These are phyloP conservation scores for Oxyteleia sp. DNA, from an alignment of 2,888 invertebrate species.

Conservation along the genomic window DNA sequence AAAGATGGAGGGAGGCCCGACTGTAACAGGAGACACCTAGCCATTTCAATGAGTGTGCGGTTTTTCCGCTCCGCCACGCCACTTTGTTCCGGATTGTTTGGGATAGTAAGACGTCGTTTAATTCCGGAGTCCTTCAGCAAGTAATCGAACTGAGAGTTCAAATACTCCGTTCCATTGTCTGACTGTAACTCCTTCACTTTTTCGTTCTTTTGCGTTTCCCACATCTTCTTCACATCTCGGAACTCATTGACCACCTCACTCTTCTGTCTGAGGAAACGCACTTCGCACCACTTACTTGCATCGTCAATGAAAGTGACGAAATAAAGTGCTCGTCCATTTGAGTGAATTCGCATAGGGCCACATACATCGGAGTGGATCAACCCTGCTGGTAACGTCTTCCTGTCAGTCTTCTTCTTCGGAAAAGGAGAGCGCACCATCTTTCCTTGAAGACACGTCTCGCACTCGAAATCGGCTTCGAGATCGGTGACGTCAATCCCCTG, in stretches of 20 bases:
- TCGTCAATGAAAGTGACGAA: conserved; percentile 22
- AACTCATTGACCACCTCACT: background rate
- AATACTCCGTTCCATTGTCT: conserved; percentile 34
- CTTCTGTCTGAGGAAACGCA: conserved; percentile 30
- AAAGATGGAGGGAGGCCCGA: conserved; percentile 72
- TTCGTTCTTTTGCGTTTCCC: conserved; percentile 2
- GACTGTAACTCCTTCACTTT: conserved; percentile 15
- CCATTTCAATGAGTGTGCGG: too few species aligned
- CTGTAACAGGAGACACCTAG: conserved; percentile 73
- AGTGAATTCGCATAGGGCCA: conserved; percentile 16
- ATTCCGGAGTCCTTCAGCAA: conserved; percentile 19
- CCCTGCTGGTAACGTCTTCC: conserved; percentile 57
- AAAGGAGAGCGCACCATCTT: conserved; percentile 70
- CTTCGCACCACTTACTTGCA: conserved; percentile 31
- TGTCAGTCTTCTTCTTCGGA: conserved; percentile 45
- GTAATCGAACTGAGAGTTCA: conserved; percentile 23
- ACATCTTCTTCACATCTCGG: background rate
- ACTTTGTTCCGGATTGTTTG: conserved; percentile 66
- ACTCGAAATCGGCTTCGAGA: conserved; percentile 35
- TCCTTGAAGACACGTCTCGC: conserved; percentile 65
- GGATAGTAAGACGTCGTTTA: conserved; percentile 15
- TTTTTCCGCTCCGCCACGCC: too few species aligned
- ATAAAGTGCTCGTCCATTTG: background rate
- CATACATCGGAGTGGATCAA: conserved; percentile 58
- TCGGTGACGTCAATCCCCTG: conserved; percentile 6